Percentiles rank a stretch among this genome's conserved stretches.
Evolutionary conservation across 2,797 vertebrate genomes (phyloP).

Genomic region (Leptatherina wallacei): DNA sequence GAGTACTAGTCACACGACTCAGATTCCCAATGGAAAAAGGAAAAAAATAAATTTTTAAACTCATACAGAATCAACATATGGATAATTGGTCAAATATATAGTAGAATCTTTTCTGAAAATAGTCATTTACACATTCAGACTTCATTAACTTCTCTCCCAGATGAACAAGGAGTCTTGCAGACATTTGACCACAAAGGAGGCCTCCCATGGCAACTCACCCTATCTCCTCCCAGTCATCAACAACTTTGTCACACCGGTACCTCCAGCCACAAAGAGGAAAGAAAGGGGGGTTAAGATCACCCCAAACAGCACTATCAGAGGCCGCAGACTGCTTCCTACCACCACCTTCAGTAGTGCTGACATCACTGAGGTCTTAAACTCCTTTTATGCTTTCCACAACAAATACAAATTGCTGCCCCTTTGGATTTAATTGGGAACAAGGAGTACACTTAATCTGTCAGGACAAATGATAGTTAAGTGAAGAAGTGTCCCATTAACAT

Average conservation of each 20-base stretch:
- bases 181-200: constrained; percentile 65
- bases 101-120: neutral
- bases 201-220: constrained; percentile 73
- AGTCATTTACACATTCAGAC: neutral
- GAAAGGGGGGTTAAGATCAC: constrained; percentile 61
- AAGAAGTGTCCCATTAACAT: neutral
- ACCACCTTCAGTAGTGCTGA: constrained; percentile 79
- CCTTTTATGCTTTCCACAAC: constrained; percentile 20
- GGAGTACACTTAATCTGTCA: neutral
- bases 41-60: neutral
- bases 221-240: constrained; percentile 87
- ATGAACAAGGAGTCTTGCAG: constrained; percentile 74
- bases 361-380: constrained; percentile 72
- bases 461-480: neutral
- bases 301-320: constrained; percentile 68
- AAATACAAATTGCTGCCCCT: constrained; percentile 6
- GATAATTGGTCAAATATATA: neutral
- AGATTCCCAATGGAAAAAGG: neutral
- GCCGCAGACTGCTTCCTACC: constrained; percentile 81
- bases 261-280: constrained; percentile 81
- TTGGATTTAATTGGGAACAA: constrained; percentile 13
- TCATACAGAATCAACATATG: neutral
- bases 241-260: constrained; percentile 82
- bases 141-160: constrained; percentile 55
- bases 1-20: constrained; percentile 47